Conservation (phyloP, 2,797 vertebrate species). For the Pangasius macronema region DNA sequence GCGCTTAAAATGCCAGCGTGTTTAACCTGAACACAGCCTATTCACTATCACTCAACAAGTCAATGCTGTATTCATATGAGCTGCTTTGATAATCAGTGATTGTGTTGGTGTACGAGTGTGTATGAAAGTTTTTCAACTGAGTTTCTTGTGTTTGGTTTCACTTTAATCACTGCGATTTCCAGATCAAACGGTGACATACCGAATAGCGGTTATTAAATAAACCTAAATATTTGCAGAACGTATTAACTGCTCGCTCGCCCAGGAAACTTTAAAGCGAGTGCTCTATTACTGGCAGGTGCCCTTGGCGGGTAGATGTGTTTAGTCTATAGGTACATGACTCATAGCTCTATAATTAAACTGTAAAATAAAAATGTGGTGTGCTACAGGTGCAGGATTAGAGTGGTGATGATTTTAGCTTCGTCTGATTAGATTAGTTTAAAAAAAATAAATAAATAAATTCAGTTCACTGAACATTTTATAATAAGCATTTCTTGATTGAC, state of each 20-base stretch:
- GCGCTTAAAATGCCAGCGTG: neutral
- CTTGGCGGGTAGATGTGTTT: neutral
- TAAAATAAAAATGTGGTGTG: neutral
- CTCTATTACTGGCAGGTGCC: neutral
- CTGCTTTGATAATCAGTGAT: slow-evolving; percentile 18
- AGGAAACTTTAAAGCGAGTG: neutral
- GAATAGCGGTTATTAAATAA: neutral
- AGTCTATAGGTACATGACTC: neutral
- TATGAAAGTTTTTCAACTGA: too few relatives aligned
- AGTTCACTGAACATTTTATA: neutral
- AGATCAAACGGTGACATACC: neutral
- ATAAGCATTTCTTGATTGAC: neutral
- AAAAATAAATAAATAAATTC: too few relatives aligned
- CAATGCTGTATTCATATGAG: neutral
- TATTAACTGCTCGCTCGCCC: neutral
- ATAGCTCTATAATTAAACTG: neutral
- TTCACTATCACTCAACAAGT: neutral
- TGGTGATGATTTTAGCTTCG: neutral
- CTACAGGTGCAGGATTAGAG: neutral
- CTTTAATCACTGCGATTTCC: neutral
- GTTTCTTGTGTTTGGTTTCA: neutral
- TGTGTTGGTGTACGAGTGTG: neutral
- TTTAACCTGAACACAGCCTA: neutral
- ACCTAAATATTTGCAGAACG: neutral
- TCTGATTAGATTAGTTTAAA: slow-evolving; percentile 4